These are phyloP conservation scores for Orientallactaga bullata DNA, from an alignment of 2,113 vertebrate species.

Conservation along the genomic window DNA sequence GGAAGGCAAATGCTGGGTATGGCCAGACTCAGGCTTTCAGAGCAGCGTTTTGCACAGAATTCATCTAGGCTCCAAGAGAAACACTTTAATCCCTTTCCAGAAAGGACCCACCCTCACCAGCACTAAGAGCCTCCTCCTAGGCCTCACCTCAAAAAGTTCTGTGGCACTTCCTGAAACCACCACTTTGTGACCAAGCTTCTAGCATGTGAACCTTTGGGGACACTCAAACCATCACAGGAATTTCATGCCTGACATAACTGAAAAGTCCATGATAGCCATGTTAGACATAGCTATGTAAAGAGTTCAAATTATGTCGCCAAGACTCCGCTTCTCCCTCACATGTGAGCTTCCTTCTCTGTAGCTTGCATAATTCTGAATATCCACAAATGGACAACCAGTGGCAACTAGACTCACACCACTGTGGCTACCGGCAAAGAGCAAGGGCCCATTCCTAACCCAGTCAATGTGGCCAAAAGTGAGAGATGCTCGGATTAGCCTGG, in stretches of 20 bases:
- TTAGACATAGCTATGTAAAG: slow-evolving; percentile 1
- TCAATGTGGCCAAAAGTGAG: slow-evolving; percentile 36
- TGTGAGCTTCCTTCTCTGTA: background rate
- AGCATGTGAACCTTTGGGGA: background rate
- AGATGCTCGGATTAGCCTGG: background rate
- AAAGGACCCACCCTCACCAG: background rate
- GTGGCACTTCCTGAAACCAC: background rate
- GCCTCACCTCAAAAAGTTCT: background rate
- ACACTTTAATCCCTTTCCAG: background rate
- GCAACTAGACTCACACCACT: background rate
- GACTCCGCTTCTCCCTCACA: background rate
- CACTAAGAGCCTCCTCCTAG: background rate
- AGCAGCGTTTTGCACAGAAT: background rate
- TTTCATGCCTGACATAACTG: slow-evolving; percentile 30
- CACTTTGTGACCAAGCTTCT: background rate
- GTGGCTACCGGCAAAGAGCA: slow-evolving; percentile 25
- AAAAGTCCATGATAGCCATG: slow-evolving; percentile 24
- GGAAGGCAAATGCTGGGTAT: background rate
- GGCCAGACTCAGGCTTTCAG: background rate
- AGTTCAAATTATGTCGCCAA: slow-evolving; percentile 38
- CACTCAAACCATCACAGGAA: background rate
- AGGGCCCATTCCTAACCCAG: slow-evolving; percentile 26
- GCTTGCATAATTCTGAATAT: background rate
- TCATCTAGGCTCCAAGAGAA: background rate
- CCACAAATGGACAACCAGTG: background rate